These are phyloP conservation scores for Lutraria lutraria DNA, from an alignment of 2,888 invertebrate species.

Conservation along the genomic window DNA sequence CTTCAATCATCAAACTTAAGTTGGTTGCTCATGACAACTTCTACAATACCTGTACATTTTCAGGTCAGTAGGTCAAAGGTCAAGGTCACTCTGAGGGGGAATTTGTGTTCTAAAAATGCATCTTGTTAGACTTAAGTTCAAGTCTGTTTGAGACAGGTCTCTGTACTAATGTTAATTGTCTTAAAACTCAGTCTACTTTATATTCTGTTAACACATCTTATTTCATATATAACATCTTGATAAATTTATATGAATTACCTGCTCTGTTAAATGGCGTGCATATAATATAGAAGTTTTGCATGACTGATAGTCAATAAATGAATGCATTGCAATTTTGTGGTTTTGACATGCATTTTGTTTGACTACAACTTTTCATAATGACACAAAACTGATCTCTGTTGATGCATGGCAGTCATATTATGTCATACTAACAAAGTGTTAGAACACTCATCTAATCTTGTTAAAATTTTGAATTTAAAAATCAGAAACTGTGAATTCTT, in stretches of 20 bases:
- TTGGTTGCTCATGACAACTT: no score
- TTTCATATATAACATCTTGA: background rate
- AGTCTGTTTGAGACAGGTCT: no score
- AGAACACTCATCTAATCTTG: background rate
- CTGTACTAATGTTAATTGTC: background rate
- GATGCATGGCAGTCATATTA: background rate
- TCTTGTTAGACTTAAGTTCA: no score
- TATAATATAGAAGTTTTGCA: background rate
- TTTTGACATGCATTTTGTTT: slow-evolving; percentile 4
- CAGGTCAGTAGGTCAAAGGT: no score
- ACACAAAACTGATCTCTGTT: background rate
- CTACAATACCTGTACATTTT: no score
- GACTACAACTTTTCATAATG: background rate
- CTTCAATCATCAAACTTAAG: no score
- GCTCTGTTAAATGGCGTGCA: background rate
- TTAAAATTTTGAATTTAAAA: background rate
- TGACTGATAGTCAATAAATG: slow-evolving; percentile 10
- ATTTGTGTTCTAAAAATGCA: no score
- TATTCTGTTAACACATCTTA: slow-evolving; percentile 1
- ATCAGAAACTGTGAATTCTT: background rate
- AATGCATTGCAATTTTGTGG: background rate
- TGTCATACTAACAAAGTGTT: background rate
- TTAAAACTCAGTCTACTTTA: background rate
- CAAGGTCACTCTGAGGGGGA: no score
- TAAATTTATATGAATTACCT: background rate